Evolutionary conservation across 2,888 invertebrate species (phyloP), one percentile per base, ranked within the genome.

Genomic region (Biston stratarius): DNA sequence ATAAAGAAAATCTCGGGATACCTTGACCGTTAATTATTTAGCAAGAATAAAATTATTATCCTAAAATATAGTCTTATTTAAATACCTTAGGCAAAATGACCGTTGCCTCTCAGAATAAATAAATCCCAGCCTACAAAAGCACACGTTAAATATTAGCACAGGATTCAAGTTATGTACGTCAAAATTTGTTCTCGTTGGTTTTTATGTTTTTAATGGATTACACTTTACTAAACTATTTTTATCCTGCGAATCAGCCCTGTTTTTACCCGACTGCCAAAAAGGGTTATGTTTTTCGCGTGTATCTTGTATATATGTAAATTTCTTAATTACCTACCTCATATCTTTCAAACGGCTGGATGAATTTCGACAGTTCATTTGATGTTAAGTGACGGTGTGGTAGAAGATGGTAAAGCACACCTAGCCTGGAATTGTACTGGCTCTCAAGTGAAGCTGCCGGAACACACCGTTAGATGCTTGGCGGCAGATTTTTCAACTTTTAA

Each of bases 121-220:
- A 75, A 78, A 84, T 83, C 75, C 67, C 64, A 34, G 2, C 34
- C 49, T 33, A 33, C 49, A 33, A 34, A 34, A 45, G 33, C 11
- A 57, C 52, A 61, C 33, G 33, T 67, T 72, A 78, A 82, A 83
- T 83, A 80, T 87, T 86, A 79, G 74, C 63, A 73, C 68, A 82
- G 80, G 81, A 79, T 73, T 68, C 57, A 44, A 15, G 55, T 61
- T 61, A 12, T 62, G 11, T 11, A 38, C 51, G 36, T 53, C 34
- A 52, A 59, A 51, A 65, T 70, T 71, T 63, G 64, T 69, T 57
- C 66, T 68, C 61, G 68, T 69, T 68, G 64, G 60, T 15, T 58
- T 34, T 64, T 62, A 58, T 6, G 61, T 66, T 65, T 63, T 67
- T 63, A 61, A 64, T 60, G 59, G 61, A 68, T 66, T 55, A 66